Evolutionary conservation across 2,888 invertebrate species (phyloP).

Genomic region (Laothoe populi): DNA sequence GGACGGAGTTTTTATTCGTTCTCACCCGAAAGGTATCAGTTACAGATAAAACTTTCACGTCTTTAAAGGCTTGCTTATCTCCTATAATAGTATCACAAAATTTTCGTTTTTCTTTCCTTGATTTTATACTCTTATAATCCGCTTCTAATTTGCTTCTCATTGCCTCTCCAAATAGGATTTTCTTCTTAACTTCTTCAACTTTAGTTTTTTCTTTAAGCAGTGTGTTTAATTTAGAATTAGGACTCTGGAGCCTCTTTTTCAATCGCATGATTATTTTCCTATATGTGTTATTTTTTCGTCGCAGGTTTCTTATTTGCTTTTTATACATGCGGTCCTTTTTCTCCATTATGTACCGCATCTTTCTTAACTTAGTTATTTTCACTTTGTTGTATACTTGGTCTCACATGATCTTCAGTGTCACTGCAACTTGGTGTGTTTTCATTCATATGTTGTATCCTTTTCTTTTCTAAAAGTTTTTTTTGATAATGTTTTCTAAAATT

Average conservation of each 20-base stretch:
- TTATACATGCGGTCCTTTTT: background rate
- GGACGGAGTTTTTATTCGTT: background rate
- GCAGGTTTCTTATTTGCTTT: background rate
- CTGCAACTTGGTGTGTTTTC: background rate
- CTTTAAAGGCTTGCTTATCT: background rate
- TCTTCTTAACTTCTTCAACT: background rate
- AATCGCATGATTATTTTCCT: background rate
- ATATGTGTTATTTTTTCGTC: background rate
- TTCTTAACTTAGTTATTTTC: constrained; percentile 5
- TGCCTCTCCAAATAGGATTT: background rate
- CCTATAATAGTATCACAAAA: background rate
- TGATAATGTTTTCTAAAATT: background rate
- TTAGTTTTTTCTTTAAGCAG: background rate
- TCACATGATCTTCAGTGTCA: background rate
- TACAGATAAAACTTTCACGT: constrained; percentile 5
- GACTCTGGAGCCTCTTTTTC: background rate
- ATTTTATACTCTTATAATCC: background rate
- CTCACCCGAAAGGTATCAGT: background rate
- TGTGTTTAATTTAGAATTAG: background rate
- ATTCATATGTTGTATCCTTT: too few relatives aligned
- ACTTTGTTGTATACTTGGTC: too few relatives aligned
- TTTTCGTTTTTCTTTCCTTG: background rate
- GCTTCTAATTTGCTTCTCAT: background rate
- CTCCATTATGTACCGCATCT: background rate
- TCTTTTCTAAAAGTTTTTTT: background rate